Conservation (phyloP, 1,140 invertebrate species). For the Drosophila nigromelanica region DNA sequence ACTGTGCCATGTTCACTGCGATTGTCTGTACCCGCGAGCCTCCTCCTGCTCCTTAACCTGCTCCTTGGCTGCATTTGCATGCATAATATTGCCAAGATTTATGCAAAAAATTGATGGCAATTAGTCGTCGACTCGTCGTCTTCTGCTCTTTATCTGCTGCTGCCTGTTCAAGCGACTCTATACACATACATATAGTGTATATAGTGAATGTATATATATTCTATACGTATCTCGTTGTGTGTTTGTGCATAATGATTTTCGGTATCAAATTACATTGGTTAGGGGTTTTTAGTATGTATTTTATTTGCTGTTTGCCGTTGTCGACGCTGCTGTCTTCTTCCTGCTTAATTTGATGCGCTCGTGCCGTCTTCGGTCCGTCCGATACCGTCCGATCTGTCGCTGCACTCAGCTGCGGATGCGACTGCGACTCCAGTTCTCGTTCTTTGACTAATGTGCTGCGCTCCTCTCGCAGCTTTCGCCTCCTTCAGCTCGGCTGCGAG, state of each 20-base stretch:
- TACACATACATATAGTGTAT: background rate
- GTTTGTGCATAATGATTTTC: slow-evolving; percentile 76
- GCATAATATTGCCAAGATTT: slow-evolving; percentile 80
- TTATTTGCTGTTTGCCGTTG: slow-evolving; percentile 66
- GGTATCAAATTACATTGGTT: slow-evolving; percentile 81
- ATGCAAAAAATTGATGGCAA: slow-evolving; percentile 82
- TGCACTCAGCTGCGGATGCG: background rate
- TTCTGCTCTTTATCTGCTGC: slow-evolving; percentile 30
- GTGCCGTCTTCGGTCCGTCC: slow-evolving; percentile 60
- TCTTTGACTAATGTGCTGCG: slow-evolving; percentile 45
- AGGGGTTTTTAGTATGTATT: slow-evolving; percentile 79
- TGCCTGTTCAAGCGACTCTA: slow-evolving; percentile 8
- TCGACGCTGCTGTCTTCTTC: slow-evolving; percentile 51
- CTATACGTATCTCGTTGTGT: slow-evolving; percentile 18
- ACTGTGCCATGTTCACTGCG: slow-evolving; percentile 68
- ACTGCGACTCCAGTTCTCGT: slow-evolving; percentile 12
- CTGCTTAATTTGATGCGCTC: slow-evolving; percentile 76
- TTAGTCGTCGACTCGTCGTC: slow-evolving; percentile 61
- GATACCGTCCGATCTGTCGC: slow-evolving; percentile 32
- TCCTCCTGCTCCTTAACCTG: background rate
- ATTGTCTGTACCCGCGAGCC: slow-evolving; percentile 17
- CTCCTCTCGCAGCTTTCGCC: slow-evolving; percentile 4
- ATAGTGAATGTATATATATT: too few relatives aligned
- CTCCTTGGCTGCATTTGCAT: slow-evolving; percentile 42
- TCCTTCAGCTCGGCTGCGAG: slow-evolving; percentile 35